phyloP scores from a whole-genome alignment of 2,888 invertebrate genomes.

The Oegoconia quadripuncta region DNA sequence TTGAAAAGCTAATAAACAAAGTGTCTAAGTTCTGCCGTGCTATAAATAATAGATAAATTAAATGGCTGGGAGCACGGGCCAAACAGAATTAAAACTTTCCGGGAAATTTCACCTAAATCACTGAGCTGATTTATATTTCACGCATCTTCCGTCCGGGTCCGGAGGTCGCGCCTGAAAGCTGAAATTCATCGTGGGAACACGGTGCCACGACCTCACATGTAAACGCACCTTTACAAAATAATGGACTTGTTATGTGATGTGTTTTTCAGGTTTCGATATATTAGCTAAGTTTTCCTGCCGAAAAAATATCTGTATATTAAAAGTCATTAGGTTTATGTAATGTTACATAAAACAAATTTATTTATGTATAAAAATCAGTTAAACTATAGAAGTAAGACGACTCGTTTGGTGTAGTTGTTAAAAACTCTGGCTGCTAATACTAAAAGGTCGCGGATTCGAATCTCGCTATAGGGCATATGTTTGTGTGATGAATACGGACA shows the following conservation, averaged over 20 bases:
- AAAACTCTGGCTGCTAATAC: no score
- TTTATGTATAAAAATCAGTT: no score
- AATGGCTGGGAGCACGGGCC: slow-evolving; percentile 48
- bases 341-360: no score
- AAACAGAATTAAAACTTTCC: slow-evolving; percentile 71
- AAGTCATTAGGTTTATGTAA: no score
- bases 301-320: neutral
- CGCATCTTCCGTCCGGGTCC: slow-evolving; percentile 48
- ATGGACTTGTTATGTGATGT: slow-evolving; percentile 9
- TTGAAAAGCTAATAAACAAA: slow-evolving; percentile 62
- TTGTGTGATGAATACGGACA: no score
- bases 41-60: slow-evolving; percentile 70
- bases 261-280: neutral
- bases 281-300: neutral
- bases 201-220: slow-evolving; percentile 5
- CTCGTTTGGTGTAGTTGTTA: no score
- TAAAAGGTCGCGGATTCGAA: no score
- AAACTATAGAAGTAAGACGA: no score
- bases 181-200: slow-evolving; percentile 7
- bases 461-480: no score
- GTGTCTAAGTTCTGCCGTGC: slow-evolving; percentile 51
- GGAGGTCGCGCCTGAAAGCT: slow-evolving; percentile 11
- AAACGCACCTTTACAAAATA: slow-evolving; percentile 6
- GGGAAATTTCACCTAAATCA: slow-evolving; percentile 66
- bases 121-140: slow-evolving; percentile 69